A percentile compares a stretch with the other conserved stretches of the same genome.
Evolutionary conservation across 2,113 vertebrate species (phyloP).

Genomic region (Cervus canadensis): DNA sequence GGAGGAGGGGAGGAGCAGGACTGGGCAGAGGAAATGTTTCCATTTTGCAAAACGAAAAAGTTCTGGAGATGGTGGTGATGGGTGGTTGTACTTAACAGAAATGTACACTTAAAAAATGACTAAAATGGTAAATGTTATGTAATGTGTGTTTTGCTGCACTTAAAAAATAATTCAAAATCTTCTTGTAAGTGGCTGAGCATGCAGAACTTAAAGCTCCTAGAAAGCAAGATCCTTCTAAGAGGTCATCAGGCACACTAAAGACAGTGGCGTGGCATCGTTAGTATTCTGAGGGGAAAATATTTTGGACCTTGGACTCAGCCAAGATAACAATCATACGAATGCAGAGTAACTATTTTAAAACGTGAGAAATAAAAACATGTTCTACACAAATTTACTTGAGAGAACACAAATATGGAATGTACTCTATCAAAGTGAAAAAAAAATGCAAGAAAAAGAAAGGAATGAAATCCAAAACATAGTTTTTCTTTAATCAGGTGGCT

Average conservation of each 20-base stretch:
- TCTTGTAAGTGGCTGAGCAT: neutral
- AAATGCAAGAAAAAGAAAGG: neutral
- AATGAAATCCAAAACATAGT: neutral
- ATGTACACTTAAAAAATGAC: neutral
- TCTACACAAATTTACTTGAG: neutral
- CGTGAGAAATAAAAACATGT: neutral
- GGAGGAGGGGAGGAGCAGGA: neutral
- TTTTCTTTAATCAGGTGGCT: neutral
- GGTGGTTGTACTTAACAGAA: neutral
- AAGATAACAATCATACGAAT: neutral
- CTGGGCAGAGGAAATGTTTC: neutral
- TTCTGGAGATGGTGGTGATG: neutral
- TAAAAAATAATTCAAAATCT: neutral
- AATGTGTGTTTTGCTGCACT: neutral
- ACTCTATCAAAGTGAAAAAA: neutral
- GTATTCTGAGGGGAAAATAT: neutral
- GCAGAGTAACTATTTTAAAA: neutral
- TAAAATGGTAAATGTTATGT: neutral
- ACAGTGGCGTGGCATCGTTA: neutral
- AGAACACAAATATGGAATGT: neutral
- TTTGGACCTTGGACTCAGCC: neutral
- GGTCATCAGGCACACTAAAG: neutral
- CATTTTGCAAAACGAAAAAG: neutral
- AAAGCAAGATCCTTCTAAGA: neutral
- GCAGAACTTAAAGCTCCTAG: neutral